Conservation (phyloP, 2,113 vertebrate species). For the Calyptomena viridis region DNA sequence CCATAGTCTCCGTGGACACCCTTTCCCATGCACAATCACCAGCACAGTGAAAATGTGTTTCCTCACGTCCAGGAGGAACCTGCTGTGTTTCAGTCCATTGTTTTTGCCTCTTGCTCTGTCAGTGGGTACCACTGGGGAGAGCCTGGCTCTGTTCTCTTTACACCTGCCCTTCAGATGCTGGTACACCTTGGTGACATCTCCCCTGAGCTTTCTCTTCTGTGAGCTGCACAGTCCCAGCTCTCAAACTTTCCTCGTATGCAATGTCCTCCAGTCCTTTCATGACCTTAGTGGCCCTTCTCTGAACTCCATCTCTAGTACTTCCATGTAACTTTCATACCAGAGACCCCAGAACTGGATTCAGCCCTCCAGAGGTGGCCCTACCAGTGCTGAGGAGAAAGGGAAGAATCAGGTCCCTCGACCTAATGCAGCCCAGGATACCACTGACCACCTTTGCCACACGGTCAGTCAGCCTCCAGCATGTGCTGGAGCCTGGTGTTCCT, state of each 20-base stretch:
- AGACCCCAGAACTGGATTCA: background rate
- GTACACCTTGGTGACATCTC: too few species aligned
- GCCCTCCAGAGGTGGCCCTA: background rate
- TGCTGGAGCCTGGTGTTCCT: background rate
- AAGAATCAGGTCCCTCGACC: rapidly evolving
- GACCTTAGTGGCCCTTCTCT: background rate
- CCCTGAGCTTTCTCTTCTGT: background rate
- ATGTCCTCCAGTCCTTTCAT: background rate
- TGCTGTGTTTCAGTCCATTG: background rate
- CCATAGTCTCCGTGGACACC: background rate
- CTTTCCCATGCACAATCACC: rapidly evolving
- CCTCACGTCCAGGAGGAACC: background rate
- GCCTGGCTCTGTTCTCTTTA: background rate
- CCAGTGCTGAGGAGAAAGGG: background rate
- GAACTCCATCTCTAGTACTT: background rate
- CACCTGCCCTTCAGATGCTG: background rate
- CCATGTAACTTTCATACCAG: background rate
- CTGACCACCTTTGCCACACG: background rate
- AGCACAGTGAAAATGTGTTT: background rate
- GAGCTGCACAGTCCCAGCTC: background rate
- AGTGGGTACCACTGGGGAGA: background rate
- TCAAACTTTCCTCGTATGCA: background rate
- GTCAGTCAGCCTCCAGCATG: background rate
- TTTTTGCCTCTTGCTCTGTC: background rate
- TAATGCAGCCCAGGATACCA: background rate